Base-by-base conservation (phyloP, 2,888 invertebrate genomes). In the Agrenia bidenticulata region DNA sequence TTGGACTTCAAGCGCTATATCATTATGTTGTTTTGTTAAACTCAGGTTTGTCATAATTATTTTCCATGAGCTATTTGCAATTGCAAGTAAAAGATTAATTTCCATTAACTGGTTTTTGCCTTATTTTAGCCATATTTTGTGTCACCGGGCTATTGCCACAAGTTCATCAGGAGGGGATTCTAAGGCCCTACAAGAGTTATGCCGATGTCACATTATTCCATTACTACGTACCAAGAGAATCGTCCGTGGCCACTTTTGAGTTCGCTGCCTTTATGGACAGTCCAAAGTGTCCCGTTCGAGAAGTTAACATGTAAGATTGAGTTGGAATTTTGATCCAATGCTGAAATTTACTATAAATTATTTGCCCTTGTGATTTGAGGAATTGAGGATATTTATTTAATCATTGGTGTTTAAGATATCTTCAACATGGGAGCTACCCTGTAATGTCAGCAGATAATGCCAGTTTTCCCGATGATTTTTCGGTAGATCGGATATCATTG, bases 361-460 rank as follows among this genome's bases (percentile, higher is more conserved):
- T n/a, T n/a, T n/a, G n/a, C n/a, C n/a, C n/a, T n/a, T n/a, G n/a
- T n/a, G n/a, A 32, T 32, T 32, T 4, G 11, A 32, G 4, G 32
- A 32, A 32, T 32, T 32, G 32, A 32, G 5, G 32, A 32, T 7
- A 32, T 32, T 11, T 7, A 32, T 32, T n/a, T n/a, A 11, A 32
- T 32, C 32, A 32, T 7, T 32, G 32, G 11, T 32, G 32, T 7
- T 41, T 11, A 13, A 57, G 81, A 88, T 76, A 88, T 78, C 80
- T 94, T 61, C 92, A 92, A 79, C 86, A 88, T 74, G 90, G 89
- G 17, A 88, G 92, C 54, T 88, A 89, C 77, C 93, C 94, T 23
- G 87, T 92, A 2, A 86, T 93, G 66, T 88, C 87, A 78, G 90
- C 92, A 1, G 90, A 92, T 78, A 89, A 89, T 68, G 88, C 90